phyloP scores from a whole-genome alignment of 2,888 invertebrate species.

The Chloroclystis v-ata region DNA sequence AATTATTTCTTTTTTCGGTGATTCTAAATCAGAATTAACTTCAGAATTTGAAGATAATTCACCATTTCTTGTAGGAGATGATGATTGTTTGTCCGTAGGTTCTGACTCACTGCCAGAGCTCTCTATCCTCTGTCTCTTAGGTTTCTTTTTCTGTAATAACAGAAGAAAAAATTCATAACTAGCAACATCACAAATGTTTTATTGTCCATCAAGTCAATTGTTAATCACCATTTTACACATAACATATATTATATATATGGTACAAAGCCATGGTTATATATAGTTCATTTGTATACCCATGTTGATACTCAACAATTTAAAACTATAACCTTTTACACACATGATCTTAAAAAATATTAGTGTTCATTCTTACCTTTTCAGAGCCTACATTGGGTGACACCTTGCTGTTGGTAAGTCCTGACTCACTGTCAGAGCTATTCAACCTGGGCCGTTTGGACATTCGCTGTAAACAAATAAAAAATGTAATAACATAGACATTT shows the following conservation, averaged over 20 bases:
- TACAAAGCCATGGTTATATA: too few species aligned
- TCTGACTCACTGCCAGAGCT: constrained; percentile 62
- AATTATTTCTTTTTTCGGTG: constrained; percentile 19
- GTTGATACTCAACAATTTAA: too few species aligned
- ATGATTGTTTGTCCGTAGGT: constrained; percentile 9
- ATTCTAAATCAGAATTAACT: not conserved
- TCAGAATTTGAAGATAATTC: constrained; percentile 3
- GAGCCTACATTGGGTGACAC: constrained; percentile 25
- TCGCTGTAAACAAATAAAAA: constrained; percentile 35
- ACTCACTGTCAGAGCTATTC: constrained; percentile 55
- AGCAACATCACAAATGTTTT: too few species aligned
- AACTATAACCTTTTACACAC: too few species aligned
- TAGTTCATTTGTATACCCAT: too few species aligned
- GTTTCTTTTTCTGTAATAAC: constrained; percentile 47
- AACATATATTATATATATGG: too few species aligned
- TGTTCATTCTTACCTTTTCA: constrained; percentile 33
- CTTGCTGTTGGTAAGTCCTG: constrained; percentile 25
- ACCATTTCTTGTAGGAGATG: constrained; percentile 9
- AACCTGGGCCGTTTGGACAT: constrained; percentile 52
- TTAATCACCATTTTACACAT: too few species aligned
- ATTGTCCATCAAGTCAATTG: too few species aligned
- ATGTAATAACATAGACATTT: not conserved
- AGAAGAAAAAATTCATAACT: not conserved
- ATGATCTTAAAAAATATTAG: too few species aligned
- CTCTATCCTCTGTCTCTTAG: constrained; percentile 60